Conservation (phyloP, 1,140 invertebrate genomes). For the Drosophila setifemur region DNA sequence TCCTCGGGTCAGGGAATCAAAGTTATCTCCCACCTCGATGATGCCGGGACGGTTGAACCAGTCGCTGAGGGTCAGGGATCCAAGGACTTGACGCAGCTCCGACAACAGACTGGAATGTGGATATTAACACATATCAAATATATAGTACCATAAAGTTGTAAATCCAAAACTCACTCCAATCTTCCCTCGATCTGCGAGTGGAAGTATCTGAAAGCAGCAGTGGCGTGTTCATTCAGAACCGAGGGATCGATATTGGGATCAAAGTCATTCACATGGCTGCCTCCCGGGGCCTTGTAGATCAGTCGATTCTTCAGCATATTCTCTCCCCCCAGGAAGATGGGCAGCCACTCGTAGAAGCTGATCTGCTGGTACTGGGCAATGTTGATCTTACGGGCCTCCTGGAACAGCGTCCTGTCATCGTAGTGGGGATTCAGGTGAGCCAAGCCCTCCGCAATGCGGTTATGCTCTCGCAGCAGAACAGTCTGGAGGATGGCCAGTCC, state of each 20-base stretch:
- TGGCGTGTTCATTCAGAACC: constrained; percentile 92
- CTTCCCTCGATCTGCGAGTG: constrained; percentile 91
- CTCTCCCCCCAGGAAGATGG: constrained; percentile 88
- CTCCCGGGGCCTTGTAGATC: constrained; percentile 85
- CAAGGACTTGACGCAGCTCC: constrained; percentile 85
- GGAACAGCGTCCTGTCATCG: constrained; percentile 93
- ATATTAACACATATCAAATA: not conserved
- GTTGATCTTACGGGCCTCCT: constrained; percentile 92
- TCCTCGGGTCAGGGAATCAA: constrained; percentile 89
- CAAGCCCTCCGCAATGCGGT: constrained; percentile 90
- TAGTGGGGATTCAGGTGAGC: constrained; percentile 92
- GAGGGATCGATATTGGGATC: constrained; percentile 90
- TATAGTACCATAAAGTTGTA: not conserved
- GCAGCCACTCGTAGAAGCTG: constrained; percentile 93
- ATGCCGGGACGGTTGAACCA: constrained; percentile 89
- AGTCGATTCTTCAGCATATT: constrained; percentile 88
- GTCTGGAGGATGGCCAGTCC: constrained; percentile 92
- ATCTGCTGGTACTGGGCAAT: constrained; percentile 93
- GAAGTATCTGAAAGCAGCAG: constrained; percentile 94
- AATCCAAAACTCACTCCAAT: constrained; percentile 86
- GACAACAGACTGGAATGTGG: constrained; percentile 85
- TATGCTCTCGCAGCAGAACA: constrained; percentile 94
- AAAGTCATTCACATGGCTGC: constrained; percentile 92
- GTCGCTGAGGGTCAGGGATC: constrained; percentile 88
- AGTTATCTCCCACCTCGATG: constrained; percentile 85